Base-by-base conservation (phyloP, 1,140 invertebrate genomes). In the Ephestia elutella region DNA sequence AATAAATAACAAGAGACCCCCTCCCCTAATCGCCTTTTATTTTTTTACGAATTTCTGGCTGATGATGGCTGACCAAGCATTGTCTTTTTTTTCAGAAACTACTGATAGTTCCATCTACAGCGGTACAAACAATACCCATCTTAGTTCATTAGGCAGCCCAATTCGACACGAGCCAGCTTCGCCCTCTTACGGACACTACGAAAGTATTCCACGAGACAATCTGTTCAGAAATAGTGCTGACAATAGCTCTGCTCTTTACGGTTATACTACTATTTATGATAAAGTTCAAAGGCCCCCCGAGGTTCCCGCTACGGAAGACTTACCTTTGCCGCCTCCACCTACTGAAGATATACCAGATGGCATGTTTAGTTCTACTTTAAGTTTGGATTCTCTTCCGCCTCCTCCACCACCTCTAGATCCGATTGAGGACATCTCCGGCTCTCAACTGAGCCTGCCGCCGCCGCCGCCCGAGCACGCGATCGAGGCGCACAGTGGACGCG, bases 361-460 rank as follows among this genome's bases (percentile, higher is more conserved):
- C 0, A 92, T 95, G 90, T 94, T 93, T 75, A 91, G 92, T 32
- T 94, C 93, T 0, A 95, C 92, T n/a, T 82, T 94, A 1, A 94
- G 94, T 15, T 76, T 95, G 38, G 93, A 95, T 56, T 94, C 93
- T 9, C 72, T 95, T 54, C 94, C 94, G 1, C 94, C 94, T 11
- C 94, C 95, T 1, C 95, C 94, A 0, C 93, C 93, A 2, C 93
- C 93, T 0, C 89, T 90, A 8, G 93, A 93, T 50, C 90, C 91
- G 0, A 71, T 78, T 44, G 81, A 84, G 30, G 80, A 95, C 63
- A 86, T 95, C 0, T 91, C 91, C 13, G 93, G 92, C 1, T 94
- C 93, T 0, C 92, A 92, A 66, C 77, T 94, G 25, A 93, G 92
- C 3, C 77, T 95, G 2, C 94, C 93, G 0, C 93, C 94, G 11